Percentiles rank a stretch among this genome's conserved stretches.
phyloP scores from a whole-genome alignment of 2,797 vertebrate species.

The Leptodactylus fallax region DNA sequence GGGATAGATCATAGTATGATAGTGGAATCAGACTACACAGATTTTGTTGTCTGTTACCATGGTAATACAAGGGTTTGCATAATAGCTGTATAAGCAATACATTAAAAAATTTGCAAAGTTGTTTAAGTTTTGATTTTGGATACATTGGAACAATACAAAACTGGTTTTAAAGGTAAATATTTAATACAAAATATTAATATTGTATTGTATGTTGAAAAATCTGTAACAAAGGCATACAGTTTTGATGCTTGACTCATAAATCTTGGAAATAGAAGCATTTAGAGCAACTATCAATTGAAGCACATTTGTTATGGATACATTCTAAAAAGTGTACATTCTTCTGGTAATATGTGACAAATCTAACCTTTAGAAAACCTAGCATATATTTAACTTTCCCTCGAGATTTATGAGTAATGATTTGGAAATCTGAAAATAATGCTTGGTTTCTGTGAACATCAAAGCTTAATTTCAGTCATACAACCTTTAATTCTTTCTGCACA shows the following conservation, averaged over 20 bases:
- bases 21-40: no score
- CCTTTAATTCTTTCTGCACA: slow-evolving; percentile 52
- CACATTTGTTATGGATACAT: slow-evolving; percentile 3
- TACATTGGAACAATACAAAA: neutral
- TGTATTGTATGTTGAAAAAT: neutral
- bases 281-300: neutral
- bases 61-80: neutral
- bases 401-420: slow-evolving; percentile 55
- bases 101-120: neutral
- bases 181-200: neutral
- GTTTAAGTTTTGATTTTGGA: neutral
- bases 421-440: slow-evolving; percentile 46
- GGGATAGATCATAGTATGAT: no score
- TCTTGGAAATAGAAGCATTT: neutral
- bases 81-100: neutral
- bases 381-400: slow-evolving; percentile 29
- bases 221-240: neutral
- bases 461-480: slow-evolving; percentile 43
- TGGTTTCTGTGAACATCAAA: slow-evolving; percentile 55
- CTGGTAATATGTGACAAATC: neutral
- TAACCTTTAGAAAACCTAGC: neutral
- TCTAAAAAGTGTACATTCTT: slow-evolving; percentile 35
- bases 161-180: neutral
- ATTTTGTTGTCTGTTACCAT: neutral
- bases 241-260: neutral